phyloP scores from a whole-genome alignment of 2,797 vertebrate genomes.

The Sebastes matsubarae region DNA sequence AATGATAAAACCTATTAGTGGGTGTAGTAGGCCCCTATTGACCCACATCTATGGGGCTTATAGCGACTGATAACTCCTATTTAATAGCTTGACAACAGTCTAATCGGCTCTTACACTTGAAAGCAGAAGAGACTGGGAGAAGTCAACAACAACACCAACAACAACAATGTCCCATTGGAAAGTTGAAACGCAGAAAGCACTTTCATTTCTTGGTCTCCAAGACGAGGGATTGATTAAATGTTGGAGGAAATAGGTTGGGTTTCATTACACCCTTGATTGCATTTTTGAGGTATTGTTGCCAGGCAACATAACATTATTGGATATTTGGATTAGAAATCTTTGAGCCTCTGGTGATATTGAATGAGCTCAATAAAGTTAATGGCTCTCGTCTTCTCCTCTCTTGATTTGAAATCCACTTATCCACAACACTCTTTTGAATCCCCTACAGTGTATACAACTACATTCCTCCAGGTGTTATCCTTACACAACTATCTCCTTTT shows the following conservation, averaged over 20 bases:
- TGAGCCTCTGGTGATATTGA: slow-evolving; percentile 55
- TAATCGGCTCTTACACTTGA: not conserved
- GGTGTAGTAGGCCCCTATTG: no score
- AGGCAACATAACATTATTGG: slow-evolving; percentile 66
- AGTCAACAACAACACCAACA: not conserved
- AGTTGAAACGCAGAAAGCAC: not conserved
- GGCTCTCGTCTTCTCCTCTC: slow-evolving; percentile 6
- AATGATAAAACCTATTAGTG: no score
- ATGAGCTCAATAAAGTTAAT: slow-evolving; percentile 60
- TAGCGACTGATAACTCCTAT: no score
- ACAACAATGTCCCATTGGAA: not conserved
- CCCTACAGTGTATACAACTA: not conserved
- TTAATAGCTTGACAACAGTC: no score
- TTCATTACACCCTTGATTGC: slow-evolving; percentile 69
- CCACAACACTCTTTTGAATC: not conserved
- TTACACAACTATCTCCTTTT: not conserved
- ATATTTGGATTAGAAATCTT: slow-evolving; percentile 63
- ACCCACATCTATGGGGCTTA: no score
- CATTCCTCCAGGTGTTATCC: not conserved
- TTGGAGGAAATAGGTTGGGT: slow-evolving; percentile 41
- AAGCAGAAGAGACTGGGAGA: not conserved
- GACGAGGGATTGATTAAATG: slow-evolving; percentile 57
- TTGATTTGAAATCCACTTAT: not conserved
- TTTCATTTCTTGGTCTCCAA: slow-evolving; percentile 7
- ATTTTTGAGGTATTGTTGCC: slow-evolving; percentile 63